Base-by-base conservation (phyloP, 64 coral and sea anemone genomes). In the Dendronephthya gigantea region DNA sequence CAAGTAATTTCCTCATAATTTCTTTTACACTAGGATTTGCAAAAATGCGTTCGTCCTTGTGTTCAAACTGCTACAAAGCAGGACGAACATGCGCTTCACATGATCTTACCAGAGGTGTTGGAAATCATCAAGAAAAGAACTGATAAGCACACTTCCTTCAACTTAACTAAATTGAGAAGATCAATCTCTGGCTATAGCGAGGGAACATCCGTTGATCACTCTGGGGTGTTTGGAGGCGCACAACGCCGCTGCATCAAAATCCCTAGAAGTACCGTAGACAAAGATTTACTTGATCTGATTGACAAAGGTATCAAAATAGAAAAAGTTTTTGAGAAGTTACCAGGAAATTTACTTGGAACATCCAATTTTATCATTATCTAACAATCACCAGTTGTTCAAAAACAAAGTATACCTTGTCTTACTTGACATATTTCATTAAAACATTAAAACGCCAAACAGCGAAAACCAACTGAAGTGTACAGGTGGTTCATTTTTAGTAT, bases 281-380 rank as follows among this genome's bases (percentile, higher is more conserved):
- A 86, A 17, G 30, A 70, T 17, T 30, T 58, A 15, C 55, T 86
- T 22, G 25, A 37, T 17, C 35, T 86, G 4, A 70, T 70, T 47
- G 85, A 86, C 43, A 70, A 68, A 41, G 85, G 85, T 86, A 86
- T 85, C n/a, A n/a, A n/a, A n/a, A n/a, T n/a, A n/a, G n/a, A n/a
- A n/a, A n/a, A n/a, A n/a, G n/a, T n/a, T n/a, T n/a, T n/a, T n/a
- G n/a, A n/a, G n/a, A n/a, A n/a, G n/a, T n/a, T n/a, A n/a, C n/a
- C n/a, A n/a, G n/a, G n/a, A n/a, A n/a, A n/a, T n/a, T n/a, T n/a
- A n/a, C n/a, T n/a, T n/a, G n/a, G n/a, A n/a, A n/a, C n/a, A n/a
- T n/a, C n/a, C n/a, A n/a, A n/a, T n/a, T n/a, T n/a, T n/a, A n/a
- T n/a, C n/a, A n/a, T n/a, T n/a, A n/a, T n/a, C n/a, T n/a, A n/a